Conservation (phyloP, 1,140 invertebrate genomes). For the Globodera rostochiensis region DNA sequence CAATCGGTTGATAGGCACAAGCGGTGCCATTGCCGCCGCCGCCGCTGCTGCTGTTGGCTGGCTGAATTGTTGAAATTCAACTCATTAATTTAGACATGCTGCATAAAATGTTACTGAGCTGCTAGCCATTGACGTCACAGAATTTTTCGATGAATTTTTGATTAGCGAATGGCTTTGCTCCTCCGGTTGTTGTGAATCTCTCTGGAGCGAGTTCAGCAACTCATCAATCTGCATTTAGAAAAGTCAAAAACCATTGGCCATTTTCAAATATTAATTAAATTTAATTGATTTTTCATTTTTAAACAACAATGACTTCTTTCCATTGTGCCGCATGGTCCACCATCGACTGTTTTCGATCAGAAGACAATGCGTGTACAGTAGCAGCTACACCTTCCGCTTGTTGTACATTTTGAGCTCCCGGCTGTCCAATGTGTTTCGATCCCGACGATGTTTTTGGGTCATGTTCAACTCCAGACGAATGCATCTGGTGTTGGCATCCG, state of each 20-base stretch:
- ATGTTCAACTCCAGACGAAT: too few relatives aligned
- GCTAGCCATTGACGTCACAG: neutral
- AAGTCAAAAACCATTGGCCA: neutral
- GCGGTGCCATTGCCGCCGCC: neutral
- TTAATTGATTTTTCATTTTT: too few relatives aligned
- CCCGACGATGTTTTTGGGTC: neutral
- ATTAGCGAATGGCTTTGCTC: neutral
- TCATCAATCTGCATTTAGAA: constrained; percentile 66
- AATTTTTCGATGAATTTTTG: neutral
- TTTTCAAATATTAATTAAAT: too few relatives aligned
- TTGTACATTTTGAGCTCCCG: too few relatives aligned
- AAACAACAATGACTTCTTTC: constrained; percentile 44
- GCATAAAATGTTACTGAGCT: neutral
- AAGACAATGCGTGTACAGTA: neutral
- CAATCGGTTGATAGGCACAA: constrained; percentile 10
- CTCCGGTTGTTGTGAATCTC: constrained; percentile 45
- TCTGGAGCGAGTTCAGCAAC: constrained; percentile 65
- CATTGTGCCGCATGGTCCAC: constrained; percentile 44
- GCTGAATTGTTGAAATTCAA: neutral
- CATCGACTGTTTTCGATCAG: neutral
- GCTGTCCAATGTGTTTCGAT: neutral
- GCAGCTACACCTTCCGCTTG: neutral
- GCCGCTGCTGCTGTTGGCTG: constrained; percentile 7
- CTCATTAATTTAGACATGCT: neutral
- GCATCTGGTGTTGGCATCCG: too few relatives aligned